Percentiles rank a stretch among this genome's conserved stretches.
Evolutionary conservation across 2,797 vertebrate species (phyloP).

Genomic region (Sparidentex hasta): DNA sequence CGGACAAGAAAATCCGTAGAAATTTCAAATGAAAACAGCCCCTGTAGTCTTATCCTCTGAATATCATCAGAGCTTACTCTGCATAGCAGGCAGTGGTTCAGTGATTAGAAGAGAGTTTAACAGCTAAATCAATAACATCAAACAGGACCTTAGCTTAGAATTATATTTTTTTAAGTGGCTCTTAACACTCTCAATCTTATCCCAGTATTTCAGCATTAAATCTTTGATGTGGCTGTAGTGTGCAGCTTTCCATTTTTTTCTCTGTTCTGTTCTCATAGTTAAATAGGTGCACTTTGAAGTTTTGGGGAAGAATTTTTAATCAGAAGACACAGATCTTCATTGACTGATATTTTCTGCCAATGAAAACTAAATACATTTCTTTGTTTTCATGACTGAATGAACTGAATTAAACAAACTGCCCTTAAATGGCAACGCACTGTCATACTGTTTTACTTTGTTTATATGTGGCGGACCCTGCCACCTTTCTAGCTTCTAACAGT

Average conservation of each 20-base stretch:
- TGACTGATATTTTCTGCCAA: no score
- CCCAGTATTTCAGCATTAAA: conserved; percentile 17
- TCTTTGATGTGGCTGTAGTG: conserved; percentile 4
- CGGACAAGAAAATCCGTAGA: not conserved
- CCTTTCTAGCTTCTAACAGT: no score
- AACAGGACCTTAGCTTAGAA: conserved; percentile 1
- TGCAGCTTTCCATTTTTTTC: conserved; percentile 18
- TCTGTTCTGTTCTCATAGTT: no score
- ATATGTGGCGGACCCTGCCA: no score
- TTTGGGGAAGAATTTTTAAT: no score
- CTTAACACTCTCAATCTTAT: conserved; percentile 13
- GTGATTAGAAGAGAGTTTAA: conserved; percentile 18
- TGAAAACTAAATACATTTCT: no score
- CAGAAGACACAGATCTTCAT: no score
- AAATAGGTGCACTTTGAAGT: no score
- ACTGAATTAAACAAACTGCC: no score
- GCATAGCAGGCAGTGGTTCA: conserved; percentile 8
- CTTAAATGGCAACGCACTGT: no score
- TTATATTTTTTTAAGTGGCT: conserved; percentile 25
- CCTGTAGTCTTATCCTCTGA: conserved; percentile 8
- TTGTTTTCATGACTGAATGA: no score
- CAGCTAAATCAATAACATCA: conserved; percentile 35
- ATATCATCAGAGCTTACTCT: conserved; percentile 17
- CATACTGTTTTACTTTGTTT: no score
- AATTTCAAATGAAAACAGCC: conserved; percentile 12